Evolutionary conservation across 2,797 vertebrate genomes (phyloP), one percentile per base, ranked within the genome.

Genomic region (Lemur catta): DNA sequence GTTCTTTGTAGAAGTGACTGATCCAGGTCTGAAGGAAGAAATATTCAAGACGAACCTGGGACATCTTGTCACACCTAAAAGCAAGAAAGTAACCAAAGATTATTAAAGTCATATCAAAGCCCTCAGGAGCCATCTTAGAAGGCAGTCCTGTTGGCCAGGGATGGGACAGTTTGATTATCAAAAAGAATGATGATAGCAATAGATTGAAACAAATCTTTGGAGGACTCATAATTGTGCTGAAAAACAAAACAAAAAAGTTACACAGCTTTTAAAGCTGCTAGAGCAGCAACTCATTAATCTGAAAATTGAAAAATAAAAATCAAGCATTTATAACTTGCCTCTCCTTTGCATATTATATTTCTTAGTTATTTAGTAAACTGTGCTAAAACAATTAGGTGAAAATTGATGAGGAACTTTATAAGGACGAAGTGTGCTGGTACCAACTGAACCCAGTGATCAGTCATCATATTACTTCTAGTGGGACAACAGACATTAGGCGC

Each of bases 11-110:
- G 71, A 90, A 93, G 14, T 69, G 52, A 71, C 30, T 48, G 22
- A 59, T 46, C 79, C 41, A 72, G 84, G 43, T 55, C 38, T 84
- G 46, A 84, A 92, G 46, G 79, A 85, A 89, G 67, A 93, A 80
- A 8, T 80, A 80, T 10, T 81, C 9, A 79, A 7, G 13, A 4
- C 43, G 59, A 67, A 46, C 20, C 38, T 57, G n/a, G 41, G 46
- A 4, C 41, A 33, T 57, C 14, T 67, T 48, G 15, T 69, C 65
- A 67, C 4, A 7, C 72, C 8, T 74, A 12, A 82, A 75, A 91
- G 43, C 84, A 96, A 59, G 22, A 20, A 65, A n/a, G 22, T 63
- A 67, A 24, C 38, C 46, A n/a, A 65, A 72, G 79, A 79, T 84
- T 22, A 52, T 88, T 35, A 82, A n/a, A 52, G 11, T 91, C 2